These are phyloP conservation scores for Sceloporus tristichus DNA, from an alignment of 2,113 vertebrate species.

Conservation along the genomic window DNA sequence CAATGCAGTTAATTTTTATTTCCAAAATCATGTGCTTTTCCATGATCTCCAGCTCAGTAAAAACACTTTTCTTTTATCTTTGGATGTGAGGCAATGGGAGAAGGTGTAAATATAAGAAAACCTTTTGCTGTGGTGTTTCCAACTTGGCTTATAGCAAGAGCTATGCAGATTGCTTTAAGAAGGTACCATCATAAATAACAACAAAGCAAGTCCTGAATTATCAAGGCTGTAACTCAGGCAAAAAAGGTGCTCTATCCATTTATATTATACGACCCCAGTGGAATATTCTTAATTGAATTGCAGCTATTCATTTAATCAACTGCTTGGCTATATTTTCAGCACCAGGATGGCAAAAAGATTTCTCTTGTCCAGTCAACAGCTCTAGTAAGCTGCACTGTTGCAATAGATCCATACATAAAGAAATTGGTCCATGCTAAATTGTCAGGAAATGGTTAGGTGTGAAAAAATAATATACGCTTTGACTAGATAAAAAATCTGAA, in stretches of 20 bases:
- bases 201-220: conserved; percentile 76
- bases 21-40: conserved; percentile 72
- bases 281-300: conserved; percentile 75
- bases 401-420: not conserved
- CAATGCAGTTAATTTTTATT: conserved; percentile 77
- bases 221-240: conserved; percentile 74
- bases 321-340: conserved; percentile 68
- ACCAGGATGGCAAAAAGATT: conserved; percentile 68
- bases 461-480: not conserved
- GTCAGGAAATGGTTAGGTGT: not conserved
- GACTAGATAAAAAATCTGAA: not conserved
- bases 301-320: conserved; percentile 73
- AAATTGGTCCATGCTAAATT: not conserved
- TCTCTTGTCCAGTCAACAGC: conserved; percentile 50
- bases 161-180: conserved; percentile 70
- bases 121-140: conserved; percentile 68
- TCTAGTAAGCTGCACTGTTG: conserved; percentile 52
- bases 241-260: conserved; percentile 71
- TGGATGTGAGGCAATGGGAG: not conserved
- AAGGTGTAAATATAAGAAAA: conserved; percentile 40
- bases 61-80: not conserved
- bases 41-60: not conserved
- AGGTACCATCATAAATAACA: conserved; percentile 78
- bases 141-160: conserved; percentile 71
- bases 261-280: conserved; percentile 75